phyloP scores from a whole-genome alignment of 2,113 vertebrate genomes.

The Platichthys stellatus region DNA sequence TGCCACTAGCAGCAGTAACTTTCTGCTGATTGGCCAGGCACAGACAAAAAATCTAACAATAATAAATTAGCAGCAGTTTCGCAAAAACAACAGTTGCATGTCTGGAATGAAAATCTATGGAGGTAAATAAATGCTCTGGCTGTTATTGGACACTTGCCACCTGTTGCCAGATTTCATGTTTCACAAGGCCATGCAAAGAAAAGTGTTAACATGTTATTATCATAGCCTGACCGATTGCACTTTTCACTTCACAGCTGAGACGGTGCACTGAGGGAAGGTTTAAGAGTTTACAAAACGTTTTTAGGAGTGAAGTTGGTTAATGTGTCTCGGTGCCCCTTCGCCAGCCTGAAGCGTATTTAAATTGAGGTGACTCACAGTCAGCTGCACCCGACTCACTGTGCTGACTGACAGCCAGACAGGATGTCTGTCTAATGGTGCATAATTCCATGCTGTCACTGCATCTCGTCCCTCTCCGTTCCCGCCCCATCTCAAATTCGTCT shows the following conservation, averaged over 20 bases:
- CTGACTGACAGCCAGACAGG: slow-evolving; percentile 28
- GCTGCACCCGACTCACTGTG: slow-evolving; percentile 41
- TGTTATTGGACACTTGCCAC: not conserved
- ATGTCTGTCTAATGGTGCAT: slow-evolving; percentile 44
- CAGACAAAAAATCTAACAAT: not conserved
- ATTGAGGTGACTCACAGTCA: slow-evolving; percentile 53
- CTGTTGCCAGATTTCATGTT: not conserved
- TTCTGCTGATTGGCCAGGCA: not conserved
- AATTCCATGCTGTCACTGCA: slow-evolving; percentile 46
- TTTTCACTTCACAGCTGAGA: slow-evolving; percentile 4
- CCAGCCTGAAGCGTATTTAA: slow-evolving; percentile 47
- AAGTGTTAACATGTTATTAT: not conserved
- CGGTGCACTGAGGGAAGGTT: slow-evolving; percentile 11
- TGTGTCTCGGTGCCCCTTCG: slow-evolving; percentile 14
- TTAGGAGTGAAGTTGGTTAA: slow-evolving; percentile 48
- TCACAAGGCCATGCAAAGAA: not conserved
- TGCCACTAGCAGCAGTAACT: slow-evolving; percentile 6
- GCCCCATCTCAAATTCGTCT: slow-evolving; percentile 6
- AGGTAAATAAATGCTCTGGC: not conserved
- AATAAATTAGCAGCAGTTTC: not conserved
- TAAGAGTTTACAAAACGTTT: slow-evolving; percentile 35
- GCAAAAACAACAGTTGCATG: not conserved
- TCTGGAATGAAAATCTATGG: not conserved
- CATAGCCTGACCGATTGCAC: not conserved
- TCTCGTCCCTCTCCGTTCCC: not conserved